Evolutionary conservation across 1,140 invertebrate genomes (phyloP).

Genomic region (Ctenoplectra terminalis): DNA sequence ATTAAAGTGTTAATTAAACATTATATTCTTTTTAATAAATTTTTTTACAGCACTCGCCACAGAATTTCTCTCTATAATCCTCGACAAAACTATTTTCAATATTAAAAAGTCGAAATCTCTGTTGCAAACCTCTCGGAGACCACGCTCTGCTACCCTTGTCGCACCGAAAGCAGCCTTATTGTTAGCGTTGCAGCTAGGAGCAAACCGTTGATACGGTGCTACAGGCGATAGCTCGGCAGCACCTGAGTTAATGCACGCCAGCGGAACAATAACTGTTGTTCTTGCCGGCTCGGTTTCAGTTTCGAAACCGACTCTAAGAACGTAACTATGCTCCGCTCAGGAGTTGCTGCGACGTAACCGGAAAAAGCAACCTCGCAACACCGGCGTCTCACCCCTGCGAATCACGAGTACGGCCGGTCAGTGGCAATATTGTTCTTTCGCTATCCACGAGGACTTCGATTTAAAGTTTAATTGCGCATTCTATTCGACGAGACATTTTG

Average conservation of each 20-base stretch:
- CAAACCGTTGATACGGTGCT: not conserved
- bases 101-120: no score
- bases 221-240: not conserved
- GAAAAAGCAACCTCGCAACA: slow-evolving; percentile 10
- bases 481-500: slow-evolving; percentile 63
- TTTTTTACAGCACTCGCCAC: no score
- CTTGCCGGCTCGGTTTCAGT: slow-evolving; percentile 40
- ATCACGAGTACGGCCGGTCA: not conserved
- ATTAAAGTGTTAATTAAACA: no score
- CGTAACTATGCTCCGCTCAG: slow-evolving; percentile 40
- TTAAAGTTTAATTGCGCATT: slow-evolving; percentile 68
- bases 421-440: not conserved
- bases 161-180: no score
- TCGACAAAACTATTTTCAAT: no score
- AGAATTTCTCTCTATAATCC: no score
- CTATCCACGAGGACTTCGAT: slow-evolving; percentile 57
- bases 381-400: not conserved
- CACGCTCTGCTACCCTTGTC: no score
- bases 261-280: slow-evolving; percentile 23
- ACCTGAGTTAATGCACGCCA: not conserved
- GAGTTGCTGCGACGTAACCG: not conserved
- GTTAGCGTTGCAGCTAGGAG: not conserved
- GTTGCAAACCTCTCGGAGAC: no score
- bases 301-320: slow-evolving; percentile 44
- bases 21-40: no score